Conservation (phyloP, 2,113 vertebrate genomes). For the Symphodus melops region DNA sequence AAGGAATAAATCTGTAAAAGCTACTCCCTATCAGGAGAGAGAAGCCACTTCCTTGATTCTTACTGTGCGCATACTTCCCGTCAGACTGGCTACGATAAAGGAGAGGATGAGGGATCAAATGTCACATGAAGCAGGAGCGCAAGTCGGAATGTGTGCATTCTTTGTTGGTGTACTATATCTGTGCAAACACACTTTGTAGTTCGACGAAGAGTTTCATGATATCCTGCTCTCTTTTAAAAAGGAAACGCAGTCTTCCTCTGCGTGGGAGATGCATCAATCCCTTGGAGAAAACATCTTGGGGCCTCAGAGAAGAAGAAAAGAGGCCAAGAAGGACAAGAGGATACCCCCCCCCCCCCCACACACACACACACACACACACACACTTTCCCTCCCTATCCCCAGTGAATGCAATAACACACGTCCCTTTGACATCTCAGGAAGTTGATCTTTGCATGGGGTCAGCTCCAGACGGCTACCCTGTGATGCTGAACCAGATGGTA, state of each 20-base stretch:
- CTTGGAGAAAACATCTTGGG: conserved; percentile 73
- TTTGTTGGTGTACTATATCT: conserved; percentile 10
- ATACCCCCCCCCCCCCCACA: conserved; percentile 34
- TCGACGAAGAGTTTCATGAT: conserved; percentile 32
- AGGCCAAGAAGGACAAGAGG: conserved; percentile 48
- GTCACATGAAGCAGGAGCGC: conserved; percentile 32
- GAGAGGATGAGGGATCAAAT: conserved; percentile 26
- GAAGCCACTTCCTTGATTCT: conserved; percentile 55
- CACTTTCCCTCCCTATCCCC: conserved; percentile 45
- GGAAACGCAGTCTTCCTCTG: conserved; percentile 71
- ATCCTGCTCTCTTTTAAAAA: conserved; percentile 62
- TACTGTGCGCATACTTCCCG: conserved; percentile 61
- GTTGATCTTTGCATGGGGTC: conserved; percentile 75
- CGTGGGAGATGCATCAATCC: conserved; percentile 68
- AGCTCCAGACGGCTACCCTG: conserved; percentile 48
- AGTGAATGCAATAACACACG: conserved; percentile 63
- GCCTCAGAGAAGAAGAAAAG: conserved; percentile 64
- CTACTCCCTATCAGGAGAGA: conserved; percentile 29
- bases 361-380: too few species aligned
- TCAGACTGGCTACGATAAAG: conserved; percentile 34
- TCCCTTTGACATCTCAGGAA: conserved; percentile 81
- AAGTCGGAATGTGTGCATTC: conserved; percentile 10
- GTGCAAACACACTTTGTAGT: conserved; percentile 44
- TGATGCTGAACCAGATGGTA: conserved; percentile 74
- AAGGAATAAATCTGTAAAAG: conserved; percentile 62